Conservation (phyloP, 2,113 vertebrate genomes). For the Marcusenius ussheri region DNA sequence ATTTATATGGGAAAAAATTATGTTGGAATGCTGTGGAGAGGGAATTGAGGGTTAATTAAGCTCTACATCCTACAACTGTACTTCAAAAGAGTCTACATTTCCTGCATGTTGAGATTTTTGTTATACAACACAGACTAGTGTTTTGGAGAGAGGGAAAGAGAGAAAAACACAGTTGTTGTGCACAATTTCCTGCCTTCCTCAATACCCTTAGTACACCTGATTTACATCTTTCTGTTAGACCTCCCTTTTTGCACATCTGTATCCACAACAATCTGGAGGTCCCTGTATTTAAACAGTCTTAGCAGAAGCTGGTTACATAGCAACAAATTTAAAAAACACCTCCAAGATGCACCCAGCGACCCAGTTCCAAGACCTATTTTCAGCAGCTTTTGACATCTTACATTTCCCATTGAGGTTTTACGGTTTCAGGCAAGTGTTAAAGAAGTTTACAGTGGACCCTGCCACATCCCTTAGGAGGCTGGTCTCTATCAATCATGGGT, state of each 20-base stretch:
- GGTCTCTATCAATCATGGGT: not conserved
- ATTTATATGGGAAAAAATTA: not conserved
- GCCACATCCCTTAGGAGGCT: conserved; percentile 64
- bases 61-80: not conserved
- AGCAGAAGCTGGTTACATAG: not conserved
- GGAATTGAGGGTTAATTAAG: not conserved
- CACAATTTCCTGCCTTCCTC: not conserved
- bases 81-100: not conserved
- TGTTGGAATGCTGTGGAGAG: not conserved
- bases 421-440: not conserved
- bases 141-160: not conserved
- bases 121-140: not conserved
- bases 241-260: not conserved
- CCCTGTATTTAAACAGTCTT: not conserved
- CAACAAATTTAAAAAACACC: not conserved
- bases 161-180: not conserved
- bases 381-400: not conserved
- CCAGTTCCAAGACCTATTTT: conserved; percentile 6
- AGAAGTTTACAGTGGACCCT: not conserved
- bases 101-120: not conserved
- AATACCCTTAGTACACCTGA: not conserved
- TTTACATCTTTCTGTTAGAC: not conserved
- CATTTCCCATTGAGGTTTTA: conserved; percentile 7
- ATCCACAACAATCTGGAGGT: not conserved
- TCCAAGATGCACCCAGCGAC: not conserved